Conservation (phyloP, 2,888 invertebrate genomes). For the Choristoneura rosaceana region DNA sequence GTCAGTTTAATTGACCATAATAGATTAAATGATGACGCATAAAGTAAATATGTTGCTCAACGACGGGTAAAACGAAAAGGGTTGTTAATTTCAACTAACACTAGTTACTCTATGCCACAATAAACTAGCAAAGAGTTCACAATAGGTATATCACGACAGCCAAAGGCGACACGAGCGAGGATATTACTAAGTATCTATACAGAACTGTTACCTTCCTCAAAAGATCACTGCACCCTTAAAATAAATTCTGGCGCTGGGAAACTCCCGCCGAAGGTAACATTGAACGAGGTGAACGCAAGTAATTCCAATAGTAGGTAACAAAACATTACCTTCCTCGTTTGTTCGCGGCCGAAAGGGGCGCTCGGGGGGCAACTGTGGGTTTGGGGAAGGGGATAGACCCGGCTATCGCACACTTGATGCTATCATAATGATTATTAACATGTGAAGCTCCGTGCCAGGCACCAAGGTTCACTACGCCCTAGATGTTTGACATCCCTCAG, state of each 20-base stretch:
- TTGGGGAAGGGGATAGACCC: conserved; percentile 63
- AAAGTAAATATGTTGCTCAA: neutral
- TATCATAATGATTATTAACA: conserved; percentile 86
- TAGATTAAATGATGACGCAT: too few species aligned
- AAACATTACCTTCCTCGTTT: conserved; percentile 48
- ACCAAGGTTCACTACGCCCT: conserved; percentile 72
- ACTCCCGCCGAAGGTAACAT: conserved; percentile 52
- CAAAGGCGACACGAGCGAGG: neutral
- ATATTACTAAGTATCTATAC: conserved; percentile 4
- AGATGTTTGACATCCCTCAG: conserved; percentile 84
- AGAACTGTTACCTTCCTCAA: conserved; percentile 44
- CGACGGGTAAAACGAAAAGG: neutral
- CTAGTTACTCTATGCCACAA: neutral
- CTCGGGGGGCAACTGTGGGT: conserved; percentile 47
- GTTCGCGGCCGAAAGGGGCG: conserved; percentile 47
- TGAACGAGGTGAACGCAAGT: conserved; percentile 55
- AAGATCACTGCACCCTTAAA: conserved; percentile 52
- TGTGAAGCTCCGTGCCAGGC: conserved; percentile 81
- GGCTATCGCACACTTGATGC: conserved; percentile 84
- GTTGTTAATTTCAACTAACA: neutral
- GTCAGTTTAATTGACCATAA: too few species aligned
- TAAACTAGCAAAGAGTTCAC: neutral
- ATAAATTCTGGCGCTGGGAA: conserved; percentile 54
- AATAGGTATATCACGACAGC: neutral
- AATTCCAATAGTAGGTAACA: conserved; percentile 50